A percentile compares a stretch with the other conserved stretches of the same genome.
These are phyloP conservation scores for Chroicocephalus ridibundus DNA, from an alignment of 2,113 vertebrate species.

Conservation along the genomic window DNA sequence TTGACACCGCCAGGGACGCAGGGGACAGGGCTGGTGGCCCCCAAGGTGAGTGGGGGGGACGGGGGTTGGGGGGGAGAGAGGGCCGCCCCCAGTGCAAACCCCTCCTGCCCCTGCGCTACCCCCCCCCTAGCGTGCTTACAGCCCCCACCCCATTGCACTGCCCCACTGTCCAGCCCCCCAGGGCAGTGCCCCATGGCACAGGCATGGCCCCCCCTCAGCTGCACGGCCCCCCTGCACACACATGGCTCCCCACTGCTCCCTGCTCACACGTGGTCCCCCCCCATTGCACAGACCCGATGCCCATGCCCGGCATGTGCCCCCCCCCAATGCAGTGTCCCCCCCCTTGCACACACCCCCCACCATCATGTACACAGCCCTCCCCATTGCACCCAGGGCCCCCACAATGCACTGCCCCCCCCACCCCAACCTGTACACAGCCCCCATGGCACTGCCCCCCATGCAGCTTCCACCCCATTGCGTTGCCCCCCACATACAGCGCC, in stretches of 20 bases:
- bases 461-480: too few species aligned
- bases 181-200: too few species aligned
- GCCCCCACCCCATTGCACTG: not conserved
- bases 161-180: not conserved
- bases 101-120: too few species aligned
- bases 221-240: too few species aligned
- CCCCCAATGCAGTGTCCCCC: too few species aligned
- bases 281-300: too few species aligned
- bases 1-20: accelerated
- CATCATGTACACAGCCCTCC: too few species aligned
- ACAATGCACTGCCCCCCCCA: not conserved
- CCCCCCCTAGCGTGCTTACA: not conserved
- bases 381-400: not conserved
- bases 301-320: too few species aligned
- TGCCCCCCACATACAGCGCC: not conserved
- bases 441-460: not conserved
- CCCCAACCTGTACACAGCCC: not conserved
- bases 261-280: not conserved
- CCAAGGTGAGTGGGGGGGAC: not conserved
- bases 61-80: not conserved
- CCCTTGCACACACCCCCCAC: too few species aligned
- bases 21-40: not conserved
- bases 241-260: too few species aligned
- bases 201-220: not conserved
- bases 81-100: not conserved